These are phyloP conservation scores for Lasioglossum albipes DNA, from an alignment of 1,140 invertebrate species.

Conservation along the genomic window DNA sequence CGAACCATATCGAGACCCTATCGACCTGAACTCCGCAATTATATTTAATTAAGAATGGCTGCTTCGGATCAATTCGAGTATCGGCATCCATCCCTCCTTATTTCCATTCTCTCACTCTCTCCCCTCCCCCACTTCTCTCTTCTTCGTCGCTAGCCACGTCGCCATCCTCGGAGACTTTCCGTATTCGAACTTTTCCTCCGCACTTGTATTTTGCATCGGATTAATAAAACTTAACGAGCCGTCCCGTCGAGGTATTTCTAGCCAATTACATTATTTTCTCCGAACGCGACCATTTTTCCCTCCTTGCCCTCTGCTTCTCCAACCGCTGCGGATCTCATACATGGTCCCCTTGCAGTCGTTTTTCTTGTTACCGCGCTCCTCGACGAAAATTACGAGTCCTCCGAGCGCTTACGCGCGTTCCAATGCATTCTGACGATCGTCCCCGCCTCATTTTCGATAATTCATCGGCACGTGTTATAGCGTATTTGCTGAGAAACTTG, in stretches of 20 bases:
- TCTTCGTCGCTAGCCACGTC: no score
- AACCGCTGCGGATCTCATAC: not conserved
- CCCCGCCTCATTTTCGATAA: no score
- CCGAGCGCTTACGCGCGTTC: not conserved
- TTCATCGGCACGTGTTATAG: no score
- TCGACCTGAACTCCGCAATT: constrained; percentile 47
- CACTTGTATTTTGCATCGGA: constrained; percentile 49
- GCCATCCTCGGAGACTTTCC: constrained; percentile 26
- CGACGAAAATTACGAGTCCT: constrained; percentile 47
- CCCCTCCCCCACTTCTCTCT: not conserved
- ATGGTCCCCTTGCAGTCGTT: not conserved
- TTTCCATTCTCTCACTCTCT: not conserved
- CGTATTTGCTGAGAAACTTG: no score
- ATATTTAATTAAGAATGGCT: constrained; percentile 62
- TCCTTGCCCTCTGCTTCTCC: not conserved
- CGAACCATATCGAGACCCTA: constrained; percentile 30
- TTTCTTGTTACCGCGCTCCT: constrained; percentile 22
- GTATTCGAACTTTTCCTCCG: constrained; percentile 33
- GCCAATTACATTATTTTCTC: constrained; percentile 65
- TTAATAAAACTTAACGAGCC: constrained; percentile 64
- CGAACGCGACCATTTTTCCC: constrained; percentile 23
- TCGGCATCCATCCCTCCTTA: constrained; percentile 1
- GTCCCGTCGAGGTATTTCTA: constrained; percentile 43
- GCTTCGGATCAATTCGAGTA: constrained; percentile 16
- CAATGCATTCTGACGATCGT: not conserved